Evolutionary conservation across 2,888 invertebrate species (phyloP).

Genomic region (Theristus sp.): DNA sequence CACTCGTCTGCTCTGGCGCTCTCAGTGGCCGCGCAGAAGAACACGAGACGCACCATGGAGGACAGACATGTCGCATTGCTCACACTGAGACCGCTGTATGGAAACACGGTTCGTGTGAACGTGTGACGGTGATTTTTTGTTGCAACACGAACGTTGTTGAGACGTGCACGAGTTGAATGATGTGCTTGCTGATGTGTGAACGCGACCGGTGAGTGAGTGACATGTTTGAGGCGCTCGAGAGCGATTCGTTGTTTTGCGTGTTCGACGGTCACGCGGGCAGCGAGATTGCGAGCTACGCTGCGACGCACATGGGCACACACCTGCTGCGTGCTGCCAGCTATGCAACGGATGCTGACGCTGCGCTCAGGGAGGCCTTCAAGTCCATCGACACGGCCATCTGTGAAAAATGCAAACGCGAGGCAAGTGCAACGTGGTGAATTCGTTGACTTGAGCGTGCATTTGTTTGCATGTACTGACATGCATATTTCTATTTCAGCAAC

Average conservation of each 20-base stretch:
- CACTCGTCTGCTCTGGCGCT: no score
- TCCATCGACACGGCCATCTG: slow-evolving; percentile 59
- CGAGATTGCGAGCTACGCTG: slow-evolving; percentile 70
- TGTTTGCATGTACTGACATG: background rate
- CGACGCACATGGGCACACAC: slow-evolving; percentile 70
- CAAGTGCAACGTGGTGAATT: slow-evolving; percentile 23
- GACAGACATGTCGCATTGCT: slow-evolving; percentile 67
- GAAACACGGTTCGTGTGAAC: background rate
- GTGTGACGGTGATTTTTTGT: background rate
- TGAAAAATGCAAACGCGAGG: slow-evolving; percentile 53
- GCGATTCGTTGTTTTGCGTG: slow-evolving; percentile 35
- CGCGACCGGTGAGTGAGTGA: no score
- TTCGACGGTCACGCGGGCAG: slow-evolving; percentile 43
- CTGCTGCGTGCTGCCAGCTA: slow-evolving; percentile 53
- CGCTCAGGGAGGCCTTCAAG: slow-evolving; percentile 59
- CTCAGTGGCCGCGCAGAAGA: slow-evolving; percentile 37
- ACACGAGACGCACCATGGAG: slow-evolving; percentile 71
- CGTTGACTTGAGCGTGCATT: background rate
- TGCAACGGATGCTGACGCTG: slow-evolving; percentile 47
- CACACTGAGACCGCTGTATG: slow-evolving; percentile 42
- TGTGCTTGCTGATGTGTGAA: no score
- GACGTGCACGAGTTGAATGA: no score
- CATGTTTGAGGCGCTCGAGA: background rate
- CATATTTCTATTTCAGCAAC: slow-evolving; percentile 33
- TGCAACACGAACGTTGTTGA: no score